Evolutionary conservation across 1,140 invertebrate genomes (phyloP), one percentile per base, ranked within the genome.

Genomic region (Patella vulgata): DNA sequence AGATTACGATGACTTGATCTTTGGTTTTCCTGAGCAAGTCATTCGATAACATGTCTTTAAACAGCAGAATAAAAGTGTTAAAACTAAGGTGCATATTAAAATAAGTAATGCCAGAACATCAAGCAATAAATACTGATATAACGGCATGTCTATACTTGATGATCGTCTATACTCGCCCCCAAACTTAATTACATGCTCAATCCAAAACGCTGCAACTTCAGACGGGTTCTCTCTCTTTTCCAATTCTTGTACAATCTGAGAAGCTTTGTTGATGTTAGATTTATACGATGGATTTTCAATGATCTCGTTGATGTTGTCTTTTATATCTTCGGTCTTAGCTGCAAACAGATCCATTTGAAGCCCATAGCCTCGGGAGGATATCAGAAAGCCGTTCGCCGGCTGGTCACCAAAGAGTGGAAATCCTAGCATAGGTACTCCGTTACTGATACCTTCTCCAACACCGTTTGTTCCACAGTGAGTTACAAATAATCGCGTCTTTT

Each of bases 371-470:
- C 21, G 43, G 5, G 30, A 40, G 8, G 11, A 9, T 21, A 71
- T 44, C 36, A 62, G 33, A 21, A 65, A 46, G 1, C 66, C 58
- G 52, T 69, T 69, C 36, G 57, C 62, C 14, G 21, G 39, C 44
- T 72, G 70, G 51, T 72, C 66, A n/a, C 55, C 66, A 36, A 66
- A 68, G 27, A 57, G 51, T 2, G 67, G 59, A 4, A 70, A 43
- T 30, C 63, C 87, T 5, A 94, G 39, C 53, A 78, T 59, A 9
- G 75, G 75, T 12, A 78, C 65, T 0, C 67, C 75, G 54, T 75
- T 66, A 50, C 64, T 74, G 6, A 74, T 52, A 9, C 68, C 67
- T 48, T 78, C 75, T 53, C 68, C 72, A 25, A 66, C 51, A 27
- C 69, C 63, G 53, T 68, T 71, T 12, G 61, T 67, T 3, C 73